Percentiles rank a stretch among this genome's conserved stretches.
Conservation (phyloP, 1,140 invertebrate species). For the Musca vetustissima region DNA sequence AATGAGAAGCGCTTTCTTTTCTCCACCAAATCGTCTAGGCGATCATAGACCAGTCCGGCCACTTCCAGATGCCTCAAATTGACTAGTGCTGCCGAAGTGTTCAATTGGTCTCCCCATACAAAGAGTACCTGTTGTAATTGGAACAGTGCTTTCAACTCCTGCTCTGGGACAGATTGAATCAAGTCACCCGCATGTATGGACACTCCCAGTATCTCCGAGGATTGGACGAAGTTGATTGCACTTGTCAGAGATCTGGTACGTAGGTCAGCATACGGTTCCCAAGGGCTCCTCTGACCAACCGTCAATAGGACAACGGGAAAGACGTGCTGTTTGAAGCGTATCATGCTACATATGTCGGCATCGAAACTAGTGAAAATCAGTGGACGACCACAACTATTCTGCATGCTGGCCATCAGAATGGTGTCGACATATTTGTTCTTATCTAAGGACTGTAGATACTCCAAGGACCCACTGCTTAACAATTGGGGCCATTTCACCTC, state of each 20-base stretch:
- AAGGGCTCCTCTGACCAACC: conserved; percentile 77
- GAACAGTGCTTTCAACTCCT: conserved; percentile 70
- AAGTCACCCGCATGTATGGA: conserved; percentile 89
- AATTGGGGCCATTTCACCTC: conserved; percentile 96
- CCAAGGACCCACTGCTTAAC: conserved; percentile 77
- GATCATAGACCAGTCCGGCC: conserved; percentile 91
- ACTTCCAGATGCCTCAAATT: conserved; percentile 81
- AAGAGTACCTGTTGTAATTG: conserved; percentile 81
- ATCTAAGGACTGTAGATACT: conserved; percentile 83
- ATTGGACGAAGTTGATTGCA: conserved; percentile 78
- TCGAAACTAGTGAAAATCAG: conserved; percentile 93
- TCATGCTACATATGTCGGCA: conserved; percentile 89
- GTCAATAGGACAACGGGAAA: conserved; percentile 92
- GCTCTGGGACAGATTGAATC: conserved; percentile 63
- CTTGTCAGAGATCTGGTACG: conserved; percentile 75
- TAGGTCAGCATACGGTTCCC: conserved; percentile 80
- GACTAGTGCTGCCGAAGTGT: conserved; percentile 78
- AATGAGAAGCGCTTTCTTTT: conserved; percentile 42
- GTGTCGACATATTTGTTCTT: conserved; percentile 84
- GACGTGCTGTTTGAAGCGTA: conserved; percentile 88
- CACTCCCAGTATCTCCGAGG: conserved; percentile 79
- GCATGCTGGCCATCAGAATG: conserved; percentile 71
- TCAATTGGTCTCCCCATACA: conserved; percentile 93
- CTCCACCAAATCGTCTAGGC: conserved; percentile 63
- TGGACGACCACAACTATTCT: conserved; percentile 72